Evolutionary conservation across 2,888 invertebrate species (phyloP).

Genomic region (Trachelus iudaicus): DNA sequence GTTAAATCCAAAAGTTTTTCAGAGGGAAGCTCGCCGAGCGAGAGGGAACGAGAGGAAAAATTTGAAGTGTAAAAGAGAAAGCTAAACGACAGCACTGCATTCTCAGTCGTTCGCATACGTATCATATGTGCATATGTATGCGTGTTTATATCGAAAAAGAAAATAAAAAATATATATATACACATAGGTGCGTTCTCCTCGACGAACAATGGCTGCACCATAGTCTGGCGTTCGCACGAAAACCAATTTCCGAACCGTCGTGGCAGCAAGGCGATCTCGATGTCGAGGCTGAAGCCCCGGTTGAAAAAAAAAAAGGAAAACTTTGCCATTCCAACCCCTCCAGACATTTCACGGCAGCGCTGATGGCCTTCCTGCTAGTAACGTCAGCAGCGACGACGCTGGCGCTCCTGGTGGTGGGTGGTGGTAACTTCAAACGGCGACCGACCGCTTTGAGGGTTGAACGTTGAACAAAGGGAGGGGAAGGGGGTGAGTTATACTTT

Average conservation of each 20-base stretch:
- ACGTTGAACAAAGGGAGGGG: neutral
- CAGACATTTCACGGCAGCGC: neutral
- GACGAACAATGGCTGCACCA: neutral
- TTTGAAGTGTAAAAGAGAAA: neutral
- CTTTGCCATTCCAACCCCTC: neutral
- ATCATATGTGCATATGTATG: neutral
- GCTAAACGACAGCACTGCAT: neutral
- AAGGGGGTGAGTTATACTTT: slow-evolving; percentile 32
- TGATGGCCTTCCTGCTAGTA: neutral
- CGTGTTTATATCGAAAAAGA: neutral
- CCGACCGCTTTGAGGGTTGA: slow-evolving; percentile 2
- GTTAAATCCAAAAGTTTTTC: slow-evolving; percentile 2
- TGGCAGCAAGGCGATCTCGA: slow-evolving; percentile 4
- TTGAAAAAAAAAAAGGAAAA: neutral
- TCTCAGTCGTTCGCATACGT: neutral
- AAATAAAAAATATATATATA: neutral
- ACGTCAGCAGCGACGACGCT: neutral
- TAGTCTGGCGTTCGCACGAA: slow-evolving; percentile 35
- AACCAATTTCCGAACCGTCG: slow-evolving; percentile 53
- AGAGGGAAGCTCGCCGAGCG: neutral
- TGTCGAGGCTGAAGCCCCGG: neutral
- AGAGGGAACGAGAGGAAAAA: neutral
- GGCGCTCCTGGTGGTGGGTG: neutral
- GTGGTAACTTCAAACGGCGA: neutral
- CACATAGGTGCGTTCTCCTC: neutral